Evolutionary conservation across 1,140 invertebrate species (phyloP).

Genomic region (Ericerus pela): DNA sequence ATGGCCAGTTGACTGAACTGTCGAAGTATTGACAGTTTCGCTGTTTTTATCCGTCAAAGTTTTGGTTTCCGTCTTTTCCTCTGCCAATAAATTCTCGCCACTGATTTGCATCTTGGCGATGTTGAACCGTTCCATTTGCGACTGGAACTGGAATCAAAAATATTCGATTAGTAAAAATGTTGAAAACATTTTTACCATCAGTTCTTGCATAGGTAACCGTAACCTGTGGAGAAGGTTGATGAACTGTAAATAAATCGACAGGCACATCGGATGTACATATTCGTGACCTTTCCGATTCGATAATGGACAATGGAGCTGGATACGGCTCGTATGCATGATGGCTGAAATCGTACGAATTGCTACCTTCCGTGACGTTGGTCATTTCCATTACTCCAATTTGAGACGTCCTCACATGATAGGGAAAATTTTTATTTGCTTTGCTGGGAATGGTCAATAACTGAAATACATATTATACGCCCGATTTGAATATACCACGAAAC

Average conservation of each 20-base stretch:
- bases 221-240: constrained; percentile 24
- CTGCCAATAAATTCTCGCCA: too few relatives aligned
- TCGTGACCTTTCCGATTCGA: constrained; percentile 9
- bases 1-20: too few relatives aligned
- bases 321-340: constrained; percentile 45
- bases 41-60: neutral
- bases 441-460: constrained; percentile 64
- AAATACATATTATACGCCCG: too few relatives aligned
- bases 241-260: constrained; percentile 31
- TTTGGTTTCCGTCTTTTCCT: neutral
- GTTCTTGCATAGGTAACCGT: too few relatives aligned
- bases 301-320: constrained; percentile 15
- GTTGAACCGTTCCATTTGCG: neutral
- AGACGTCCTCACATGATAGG: constrained; percentile 68
- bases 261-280: constrained; percentile 31
- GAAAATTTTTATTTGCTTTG: constrained; percentile 69
- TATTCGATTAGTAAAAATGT: neutral
- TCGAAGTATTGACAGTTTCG: neutral
- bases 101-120: neutral
- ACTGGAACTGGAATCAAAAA: neutral
- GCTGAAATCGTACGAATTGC: constrained; percentile 42
- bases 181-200: neutral
- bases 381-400: constrained; percentile 56
- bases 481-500: too few relatives aligned
- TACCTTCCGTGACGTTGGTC: constrained; percentile 33